Evolutionary conservation across 2,797 vertebrate species (phyloP).

Genomic region (Setipinna tenuifilis): DNA sequence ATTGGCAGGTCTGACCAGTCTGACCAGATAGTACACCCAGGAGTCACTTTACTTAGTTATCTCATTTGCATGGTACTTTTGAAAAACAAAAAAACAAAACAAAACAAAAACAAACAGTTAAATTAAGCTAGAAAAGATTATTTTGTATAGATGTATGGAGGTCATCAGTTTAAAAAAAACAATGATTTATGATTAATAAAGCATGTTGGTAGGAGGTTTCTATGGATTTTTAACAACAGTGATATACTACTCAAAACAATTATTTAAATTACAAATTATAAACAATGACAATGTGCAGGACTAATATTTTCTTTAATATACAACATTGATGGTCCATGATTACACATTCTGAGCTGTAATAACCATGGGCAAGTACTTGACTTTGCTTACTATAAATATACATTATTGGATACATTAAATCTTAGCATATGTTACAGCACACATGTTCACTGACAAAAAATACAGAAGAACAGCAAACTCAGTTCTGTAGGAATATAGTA

Average conservation of each 20-base stretch:
- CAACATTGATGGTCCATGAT: neutral
- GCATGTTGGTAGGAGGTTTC: too few species aligned
- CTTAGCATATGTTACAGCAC: neutral
- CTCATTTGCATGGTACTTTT: neutral
- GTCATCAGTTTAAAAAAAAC: too few species aligned
- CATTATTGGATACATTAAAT: neutral
- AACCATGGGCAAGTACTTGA: neutral
- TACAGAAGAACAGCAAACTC: constrained; percentile 2
- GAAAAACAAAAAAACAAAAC: too few species aligned
- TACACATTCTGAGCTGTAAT: neutral
- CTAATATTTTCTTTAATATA: constrained; percentile 8
- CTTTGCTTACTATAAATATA: neutral
- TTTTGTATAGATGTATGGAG: neutral
- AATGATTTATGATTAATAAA: neutral
- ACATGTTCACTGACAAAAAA: neutral
- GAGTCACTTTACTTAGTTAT: neutral
- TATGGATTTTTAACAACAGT: too few species aligned
- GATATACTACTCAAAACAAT: too few species aligned
- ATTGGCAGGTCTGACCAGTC: neutral
- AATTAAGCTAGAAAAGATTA: neutral
- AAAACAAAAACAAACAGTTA: too few species aligned
- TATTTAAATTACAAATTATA: neutral
- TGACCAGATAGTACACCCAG: neutral
- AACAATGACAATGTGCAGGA: constrained; percentile 3
- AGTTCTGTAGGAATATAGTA: neutral